A percentile compares a stretch with the other conserved stretches of the same genome.
These are phyloP conservation scores for Rhamnusium bicolor DNA, from an alignment of 2,888 invertebrate genomes.

Conservation along the genomic window DNA sequence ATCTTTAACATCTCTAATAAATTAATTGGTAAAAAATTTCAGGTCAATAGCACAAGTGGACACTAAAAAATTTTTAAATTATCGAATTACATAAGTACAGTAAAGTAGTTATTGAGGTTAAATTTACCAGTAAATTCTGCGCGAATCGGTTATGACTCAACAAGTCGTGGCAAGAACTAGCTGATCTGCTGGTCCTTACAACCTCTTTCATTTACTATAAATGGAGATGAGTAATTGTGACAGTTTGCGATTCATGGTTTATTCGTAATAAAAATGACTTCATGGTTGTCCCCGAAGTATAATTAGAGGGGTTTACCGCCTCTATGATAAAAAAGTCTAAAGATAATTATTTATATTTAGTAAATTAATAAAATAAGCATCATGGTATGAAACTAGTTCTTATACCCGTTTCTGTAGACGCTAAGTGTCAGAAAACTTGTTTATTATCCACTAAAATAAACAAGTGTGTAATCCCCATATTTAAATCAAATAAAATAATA, in stretches of 20 bases:
- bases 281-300: background rate
- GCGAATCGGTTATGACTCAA: slow-evolving; percentile 31
- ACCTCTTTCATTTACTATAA: slow-evolving; percentile 32
- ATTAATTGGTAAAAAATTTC: slow-evolving; percentile 22
- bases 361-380: no score
- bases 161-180: slow-evolving; percentile 18
- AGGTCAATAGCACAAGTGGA: slow-evolving; percentile 25
- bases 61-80: slow-evolving; percentile 15
- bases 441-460: no score
- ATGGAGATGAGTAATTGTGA: slow-evolving; percentile 31
- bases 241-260: slow-evolving; percentile 17
- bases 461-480: no score
- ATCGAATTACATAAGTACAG: slow-evolving; percentile 25
- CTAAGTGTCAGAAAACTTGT: no score
- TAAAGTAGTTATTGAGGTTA: slow-evolving; percentile 30
- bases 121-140: slow-evolving; percentile 26
- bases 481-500: no score
- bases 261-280: slow-evolving; percentile 1
- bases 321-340: background rate
- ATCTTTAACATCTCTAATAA: slow-evolving; percentile 9
- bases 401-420: no score
- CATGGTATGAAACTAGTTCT: no score
- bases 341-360: background rate
- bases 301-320: background rate
- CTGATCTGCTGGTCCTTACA: slow-evolving; percentile 31